Percentiles rank a stretch among this genome's conserved stretches.
Conservation (phyloP, 92 coral and sea anemone genomes). For the Chrysogorgia sp. region DNA sequence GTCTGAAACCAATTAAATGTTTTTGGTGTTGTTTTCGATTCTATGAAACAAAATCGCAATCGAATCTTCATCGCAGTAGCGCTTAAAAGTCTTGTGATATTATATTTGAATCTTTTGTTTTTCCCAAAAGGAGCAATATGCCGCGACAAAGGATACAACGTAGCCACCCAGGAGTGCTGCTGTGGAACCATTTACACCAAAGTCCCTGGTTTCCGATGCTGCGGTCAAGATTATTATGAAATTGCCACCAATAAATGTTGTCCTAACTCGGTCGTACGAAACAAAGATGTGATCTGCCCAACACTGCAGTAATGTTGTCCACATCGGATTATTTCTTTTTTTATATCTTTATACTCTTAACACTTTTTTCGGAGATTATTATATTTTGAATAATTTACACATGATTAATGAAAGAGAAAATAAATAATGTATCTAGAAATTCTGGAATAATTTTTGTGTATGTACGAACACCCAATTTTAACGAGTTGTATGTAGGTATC, state of each 20-base stretch:
- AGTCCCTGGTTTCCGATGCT: constrained; percentile 8
- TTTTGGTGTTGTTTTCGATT: too few species aligned
- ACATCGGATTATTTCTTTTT: too few species aligned
- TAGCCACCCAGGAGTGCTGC: constrained; percentile 23
- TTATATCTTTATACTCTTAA: too few species aligned
- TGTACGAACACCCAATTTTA: too few species aligned
- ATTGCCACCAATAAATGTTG: constrained; percentile 17
- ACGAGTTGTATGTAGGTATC: too few species aligned
- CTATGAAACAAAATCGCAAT: too few species aligned
- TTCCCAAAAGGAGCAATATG: constrained; percentile 8
- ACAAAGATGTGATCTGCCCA: constrained; percentile 7
- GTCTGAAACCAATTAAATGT: too few species aligned
- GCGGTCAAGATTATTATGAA: constrained; percentile 28
- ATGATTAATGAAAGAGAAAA: too few species aligned
- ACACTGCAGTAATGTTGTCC: neutral
- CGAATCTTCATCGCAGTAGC: neutral
- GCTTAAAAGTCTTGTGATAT: neutral
- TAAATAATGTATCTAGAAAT: too few species aligned
- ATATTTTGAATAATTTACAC: too few species aligned
- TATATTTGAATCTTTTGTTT: neutral
- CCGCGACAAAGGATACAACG: constrained; percentile 20
- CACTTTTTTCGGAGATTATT: too few species aligned
- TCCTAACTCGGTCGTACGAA: constrained; percentile 30
- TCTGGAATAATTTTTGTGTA: too few species aligned
- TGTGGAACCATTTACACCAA: constrained; percentile 28